phyloP scores from a whole-genome alignment of 2,797 vertebrate genomes.

The Threskiornis aethiopicus region DNA sequence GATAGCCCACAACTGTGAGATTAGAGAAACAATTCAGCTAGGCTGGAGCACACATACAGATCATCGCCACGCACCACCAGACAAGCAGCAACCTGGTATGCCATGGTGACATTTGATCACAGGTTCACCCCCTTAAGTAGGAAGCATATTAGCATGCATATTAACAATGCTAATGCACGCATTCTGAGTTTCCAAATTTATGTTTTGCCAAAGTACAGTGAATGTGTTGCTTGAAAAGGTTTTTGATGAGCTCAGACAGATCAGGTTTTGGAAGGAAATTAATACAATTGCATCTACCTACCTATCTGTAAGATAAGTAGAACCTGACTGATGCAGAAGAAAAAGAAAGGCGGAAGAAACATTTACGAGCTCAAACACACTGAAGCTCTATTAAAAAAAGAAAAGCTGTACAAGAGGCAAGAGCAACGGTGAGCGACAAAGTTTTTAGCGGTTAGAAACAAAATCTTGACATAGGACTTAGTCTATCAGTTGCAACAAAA shows the following conservation, averaged over 20 bases:
- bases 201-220: not conserved
- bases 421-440: not conserved
- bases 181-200: not conserved
- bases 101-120: not conserved
- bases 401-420: not conserved
- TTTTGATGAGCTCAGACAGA: not conserved
- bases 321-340: not conserved
- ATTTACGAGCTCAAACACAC: not conserved
- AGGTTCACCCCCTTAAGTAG: not conserved
- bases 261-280: not conserved
- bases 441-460: not conserved
- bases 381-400: not conserved
- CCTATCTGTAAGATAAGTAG: not conserved
- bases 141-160: not conserved
- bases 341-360: not conserved
- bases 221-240: not conserved
- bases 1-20: no score
- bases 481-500: not conserved
- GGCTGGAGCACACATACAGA: not conserved
- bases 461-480: not conserved
- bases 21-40: not conserved
- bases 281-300: not conserved
- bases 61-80: fast-evolving
- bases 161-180: not conserved
- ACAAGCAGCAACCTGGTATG: not conserved